A percentile compares a stretch with the other conserved stretches of the same genome.
Conservation (phyloP, 2,113 vertebrate species). For the Hypanus sabinus region DNA sequence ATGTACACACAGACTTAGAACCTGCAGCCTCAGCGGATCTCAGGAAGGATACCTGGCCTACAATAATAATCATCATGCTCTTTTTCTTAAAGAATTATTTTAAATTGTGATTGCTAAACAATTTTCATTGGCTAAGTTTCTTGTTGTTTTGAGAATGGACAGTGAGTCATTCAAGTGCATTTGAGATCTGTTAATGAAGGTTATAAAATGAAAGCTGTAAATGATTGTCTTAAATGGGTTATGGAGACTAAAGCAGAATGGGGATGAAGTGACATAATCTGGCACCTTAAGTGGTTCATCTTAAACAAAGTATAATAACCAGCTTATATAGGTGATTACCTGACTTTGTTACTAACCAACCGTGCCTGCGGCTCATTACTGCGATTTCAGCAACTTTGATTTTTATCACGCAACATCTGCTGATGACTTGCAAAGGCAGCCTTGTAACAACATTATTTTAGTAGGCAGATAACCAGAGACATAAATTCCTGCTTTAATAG, state of each 20-base stretch:
- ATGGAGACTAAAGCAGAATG: not conserved
- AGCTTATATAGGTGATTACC: constrained; percentile 5
- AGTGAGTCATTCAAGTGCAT: constrained; percentile 13
- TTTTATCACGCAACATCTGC: constrained; percentile 42
- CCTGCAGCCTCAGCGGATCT: too few species aligned
- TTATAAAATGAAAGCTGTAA: constrained; percentile 27
- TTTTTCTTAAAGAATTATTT: not conserved
- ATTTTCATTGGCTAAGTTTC: not conserved
- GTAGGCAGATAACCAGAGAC: constrained; percentile 54
- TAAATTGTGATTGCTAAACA: not conserved
- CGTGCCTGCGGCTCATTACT: constrained; percentile 33
- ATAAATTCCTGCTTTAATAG: constrained; percentile 67
- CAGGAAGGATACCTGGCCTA: too few species aligned
- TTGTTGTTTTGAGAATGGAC: not conserved
- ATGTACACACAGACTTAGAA: too few species aligned
- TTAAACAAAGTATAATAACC: not conserved
- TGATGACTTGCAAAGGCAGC: constrained; percentile 52
- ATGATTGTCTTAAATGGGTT: constrained; percentile 26
- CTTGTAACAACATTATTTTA: constrained; percentile 63
- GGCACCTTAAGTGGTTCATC: constrained; percentile 10
- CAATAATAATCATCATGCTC: not conserved
- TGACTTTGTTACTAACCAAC: not conserved
- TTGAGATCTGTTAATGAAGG: constrained; percentile 31
- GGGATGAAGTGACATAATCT: not conserved
- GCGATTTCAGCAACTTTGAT: constrained; percentile 45